Percentiles rank a stretch among this genome's conserved stretches.
phyloP scores from a whole-genome alignment of 2,888 invertebrate genomes.

The Nebria salina region DNA sequence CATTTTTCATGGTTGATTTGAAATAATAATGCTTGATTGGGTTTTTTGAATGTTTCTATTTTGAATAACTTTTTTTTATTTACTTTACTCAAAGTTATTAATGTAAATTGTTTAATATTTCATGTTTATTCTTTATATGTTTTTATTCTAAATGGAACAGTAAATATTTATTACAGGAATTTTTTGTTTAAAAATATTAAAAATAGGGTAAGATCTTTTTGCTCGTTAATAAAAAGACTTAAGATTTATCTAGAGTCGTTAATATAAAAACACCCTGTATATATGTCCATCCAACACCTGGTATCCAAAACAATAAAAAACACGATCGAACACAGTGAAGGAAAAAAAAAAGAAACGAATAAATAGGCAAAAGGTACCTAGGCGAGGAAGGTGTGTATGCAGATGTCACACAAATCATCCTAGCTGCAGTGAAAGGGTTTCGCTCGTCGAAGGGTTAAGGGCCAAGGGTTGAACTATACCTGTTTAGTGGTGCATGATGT shows the following conservation, averaged over 20 bases:
- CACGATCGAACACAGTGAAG: neutral
- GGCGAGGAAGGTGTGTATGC: slow-evolving; percentile 41
- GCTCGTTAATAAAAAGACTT: neutral
- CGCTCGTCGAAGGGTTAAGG: slow-evolving; percentile 58
- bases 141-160: too few species aligned
- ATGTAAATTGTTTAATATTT: too few species aligned
- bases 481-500: slow-evolving; percentile 61
- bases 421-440: slow-evolving; percentile 43
- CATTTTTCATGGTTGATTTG: slow-evolving; percentile 40
- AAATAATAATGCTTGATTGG: slow-evolving; percentile 31
- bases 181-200: too few species aligned
- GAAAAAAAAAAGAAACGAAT: neutral
- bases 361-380: neutral
- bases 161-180: too few species aligned
- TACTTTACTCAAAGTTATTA: too few species aligned
- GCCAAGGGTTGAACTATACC: slow-evolving; percentile 56
- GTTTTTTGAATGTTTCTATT: slow-evolving; percentile 27
- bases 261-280: neutral
- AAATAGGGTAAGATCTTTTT: neutral
- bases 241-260: neutral
- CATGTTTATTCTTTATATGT: too few species aligned
- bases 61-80: too few species aligned
- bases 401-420: slow-evolving; percentile 58
- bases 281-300: slow-evolving; percentile 8
- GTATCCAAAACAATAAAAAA: slow-evolving; percentile 15